Percentiles rank a stretch among this genome's conserved stretches.
phyloP scores from a whole-genome alignment of 2,113 vertebrate genomes.

The Channa maculata region DNA sequence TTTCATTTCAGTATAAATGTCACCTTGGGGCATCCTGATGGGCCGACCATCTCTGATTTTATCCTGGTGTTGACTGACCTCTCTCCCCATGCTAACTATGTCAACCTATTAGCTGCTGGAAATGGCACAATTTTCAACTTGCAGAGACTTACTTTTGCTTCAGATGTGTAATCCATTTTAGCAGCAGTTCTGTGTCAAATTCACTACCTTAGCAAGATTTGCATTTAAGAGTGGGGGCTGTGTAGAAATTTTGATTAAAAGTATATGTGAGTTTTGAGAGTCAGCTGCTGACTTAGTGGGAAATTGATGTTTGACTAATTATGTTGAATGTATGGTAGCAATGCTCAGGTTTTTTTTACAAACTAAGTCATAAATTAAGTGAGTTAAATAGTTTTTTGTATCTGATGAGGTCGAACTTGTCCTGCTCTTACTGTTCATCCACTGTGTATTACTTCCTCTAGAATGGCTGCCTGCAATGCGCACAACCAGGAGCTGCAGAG shows the following conservation, averaged over 20 bases:
- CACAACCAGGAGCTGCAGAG: slow-evolving; percentile 97
- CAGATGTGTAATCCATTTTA: too few relatives aligned
- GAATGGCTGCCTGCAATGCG: slow-evolving; percentile 90
- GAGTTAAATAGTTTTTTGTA: neutral
- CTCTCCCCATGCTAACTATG: neutral
- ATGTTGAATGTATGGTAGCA: too few relatives aligned
- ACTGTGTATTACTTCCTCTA: slow-evolving; percentile 54
- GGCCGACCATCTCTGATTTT: neutral
- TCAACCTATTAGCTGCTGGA: too few relatives aligned
- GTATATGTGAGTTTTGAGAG: too few relatives aligned
- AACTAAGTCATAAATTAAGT: neutral
- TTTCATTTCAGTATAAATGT: neutral
- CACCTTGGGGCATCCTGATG: neutral
- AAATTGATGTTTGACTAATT: too few relatives aligned
- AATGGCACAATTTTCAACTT: neutral
- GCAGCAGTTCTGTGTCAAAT: too few relatives aligned
- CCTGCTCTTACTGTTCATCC: neutral
- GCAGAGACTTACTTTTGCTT: neutral
- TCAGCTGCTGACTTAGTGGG: too few relatives aligned
- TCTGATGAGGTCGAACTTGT: neutral
- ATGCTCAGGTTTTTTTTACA: too few relatives aligned
- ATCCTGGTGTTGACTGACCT: neutral
- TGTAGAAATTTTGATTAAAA: too few relatives aligned
- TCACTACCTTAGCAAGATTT: too few relatives aligned
- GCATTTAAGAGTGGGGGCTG: too few relatives aligned